phyloP scores from a whole-genome alignment of 2,888 invertebrate genomes.

The Coenonympha arcania region DNA sequence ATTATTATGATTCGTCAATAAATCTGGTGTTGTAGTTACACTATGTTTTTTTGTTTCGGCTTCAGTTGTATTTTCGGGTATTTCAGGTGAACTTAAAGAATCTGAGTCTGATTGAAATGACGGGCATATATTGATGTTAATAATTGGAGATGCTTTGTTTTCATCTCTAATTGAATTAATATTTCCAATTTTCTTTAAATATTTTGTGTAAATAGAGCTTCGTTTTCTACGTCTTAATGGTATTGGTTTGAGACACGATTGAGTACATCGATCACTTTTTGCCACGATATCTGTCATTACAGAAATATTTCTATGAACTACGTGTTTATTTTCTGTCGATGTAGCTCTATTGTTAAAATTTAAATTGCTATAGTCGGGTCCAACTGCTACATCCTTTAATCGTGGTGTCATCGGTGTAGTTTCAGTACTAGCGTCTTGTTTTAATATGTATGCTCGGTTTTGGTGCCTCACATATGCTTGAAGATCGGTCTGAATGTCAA shows the following conservation, averaged over 20 bases:
- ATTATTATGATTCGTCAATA: constrained; percentile 74
- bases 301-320: constrained; percentile 49
- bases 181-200: constrained; percentile 34
- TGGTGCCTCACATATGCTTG: constrained; percentile 50
- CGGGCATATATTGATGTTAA: constrained; percentile 76
- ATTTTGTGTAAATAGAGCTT: constrained; percentile 34
- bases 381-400: constrained; percentile 63
- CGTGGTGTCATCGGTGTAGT: constrained; percentile 63
- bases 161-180: constrained; percentile 40
- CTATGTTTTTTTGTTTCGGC: constrained; percentile 25
- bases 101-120: constrained; percentile 63
- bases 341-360: constrained; percentile 47
- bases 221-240: constrained; percentile 55
- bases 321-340: constrained; percentile 46
- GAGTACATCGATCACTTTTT: constrained; percentile 47
- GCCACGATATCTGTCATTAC: constrained; percentile 53
- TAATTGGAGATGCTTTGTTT: constrained; percentile 56
- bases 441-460: constrained; percentile 39
- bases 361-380: constrained; percentile 51
- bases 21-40: constrained; percentile 68
- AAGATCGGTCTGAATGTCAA: constrained; percentile 72
- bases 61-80: constrained; percentile 39
- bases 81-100: constrained; percentile 68
- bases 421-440: constrained; percentile 57
- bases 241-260: constrained; percentile 51